Base-by-base conservation (phyloP, 2,113 vertebrate genomes). In the Heliornis fulica region DNA sequence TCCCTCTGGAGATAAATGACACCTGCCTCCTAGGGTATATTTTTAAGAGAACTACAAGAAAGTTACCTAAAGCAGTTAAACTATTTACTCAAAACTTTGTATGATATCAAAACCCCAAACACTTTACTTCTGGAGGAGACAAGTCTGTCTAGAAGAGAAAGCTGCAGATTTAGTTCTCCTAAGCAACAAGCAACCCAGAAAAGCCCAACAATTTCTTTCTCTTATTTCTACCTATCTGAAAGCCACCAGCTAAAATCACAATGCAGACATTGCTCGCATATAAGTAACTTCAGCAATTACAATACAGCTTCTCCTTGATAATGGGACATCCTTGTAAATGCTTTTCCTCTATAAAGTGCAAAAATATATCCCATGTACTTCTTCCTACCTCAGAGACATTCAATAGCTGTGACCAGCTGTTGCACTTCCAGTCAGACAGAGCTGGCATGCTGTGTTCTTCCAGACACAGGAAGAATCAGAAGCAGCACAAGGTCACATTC, bases 381-480 rank as follows among this genome's bases (percentile, higher is more conserved):
- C 40, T 34, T 19, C 43, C 57, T 77, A 11, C 75, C 43, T 85
- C 22, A 51, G 14, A 20, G 15, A 86, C 7, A 18, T 59, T 93
- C 71, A 12, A 4, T 3, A 77, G 17, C 50, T 54, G 26, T 8
- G 8, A 63, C 12, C 3, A 3, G 29, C 41, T 68, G 15, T 77
- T 28, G 7, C 10, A 5, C 41, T 53, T 31, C 38, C 38, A 74
- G 17, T 40, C 22, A 38, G 25, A 17, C 45, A 75, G 5, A 60
- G 28, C 5, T 40, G 12, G 22, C 31, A 53, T 1, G 1, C 17
- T 38, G 21, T 1, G 3, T 18, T n/a, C 28, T 41, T 65, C 2
- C 3, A 80, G 28, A 83, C n/a, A 28, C 59, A 9, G 25, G 38
- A 83, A 74, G 29, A 17, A 20, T 61, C 14, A 51, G 20, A 63